Evolutionary conservation across 1,140 invertebrate genomes (phyloP).

Genomic region (Brachionus rubens): DNA sequence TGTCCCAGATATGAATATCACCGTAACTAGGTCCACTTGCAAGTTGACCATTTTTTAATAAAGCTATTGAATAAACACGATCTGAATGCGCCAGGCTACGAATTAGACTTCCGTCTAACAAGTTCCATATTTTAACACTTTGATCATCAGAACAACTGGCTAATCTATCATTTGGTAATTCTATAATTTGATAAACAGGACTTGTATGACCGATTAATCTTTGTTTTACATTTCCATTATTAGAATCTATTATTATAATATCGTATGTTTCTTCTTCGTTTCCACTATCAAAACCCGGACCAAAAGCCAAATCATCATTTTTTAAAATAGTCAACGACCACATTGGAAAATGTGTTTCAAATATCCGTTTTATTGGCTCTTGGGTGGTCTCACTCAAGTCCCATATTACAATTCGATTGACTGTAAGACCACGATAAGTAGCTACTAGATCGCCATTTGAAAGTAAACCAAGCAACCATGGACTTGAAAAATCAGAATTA

Average conservation of each 20-base stretch:
- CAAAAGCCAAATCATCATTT: constrained; percentile 9
- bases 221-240: background rate
- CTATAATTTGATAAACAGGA: background rate
- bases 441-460: constrained; percentile 18
- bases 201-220: background rate
- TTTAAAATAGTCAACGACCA: background rate
- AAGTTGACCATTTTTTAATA: background rate
- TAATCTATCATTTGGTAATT: background rate
- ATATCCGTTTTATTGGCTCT: background rate
- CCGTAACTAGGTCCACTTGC: background rate
- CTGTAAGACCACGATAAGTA: background rate
- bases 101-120: background rate
- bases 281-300: background rate
- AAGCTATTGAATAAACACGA: background rate
- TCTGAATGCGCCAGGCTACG: background rate
- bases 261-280: background rate
- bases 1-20: background rate
- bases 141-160: background rate
- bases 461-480: background rate
- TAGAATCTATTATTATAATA: constrained; percentile 6
- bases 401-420: background rate
- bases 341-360: background rate
- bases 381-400: background rate
- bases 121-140: background rate
- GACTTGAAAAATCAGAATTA: background rate